Conservation (phyloP, 1,140 invertebrate species). For the Harpegnathos saltator region DNA sequence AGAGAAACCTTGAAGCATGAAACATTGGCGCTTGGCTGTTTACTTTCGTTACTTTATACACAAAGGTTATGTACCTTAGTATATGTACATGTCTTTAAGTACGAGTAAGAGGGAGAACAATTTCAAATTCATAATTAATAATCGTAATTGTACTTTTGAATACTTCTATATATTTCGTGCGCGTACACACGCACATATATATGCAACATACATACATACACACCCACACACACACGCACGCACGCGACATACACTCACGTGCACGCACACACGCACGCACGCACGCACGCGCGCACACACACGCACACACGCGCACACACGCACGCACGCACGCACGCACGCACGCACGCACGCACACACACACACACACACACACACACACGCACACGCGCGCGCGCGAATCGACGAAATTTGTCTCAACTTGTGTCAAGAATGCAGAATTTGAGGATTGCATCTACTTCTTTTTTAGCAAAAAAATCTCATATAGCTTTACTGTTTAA, state of each 20-base stretch:
- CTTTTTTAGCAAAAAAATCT: conserved; percentile 68
- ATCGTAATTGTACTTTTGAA: background rate
- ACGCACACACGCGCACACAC: too few species aligned
- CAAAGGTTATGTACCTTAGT: conserved; percentile 61
- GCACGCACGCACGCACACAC: too few species aligned
- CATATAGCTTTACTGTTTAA: conserved; percentile 64
- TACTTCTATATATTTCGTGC: background rate
- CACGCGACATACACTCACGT: too few species aligned
- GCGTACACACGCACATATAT: too few species aligned
- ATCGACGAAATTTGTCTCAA: too few species aligned
- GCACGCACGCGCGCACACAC: too few species aligned
- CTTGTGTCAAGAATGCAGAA: conserved; percentile 27
- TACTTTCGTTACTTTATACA: conserved; percentile 70
- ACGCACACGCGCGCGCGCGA: too few species aligned
- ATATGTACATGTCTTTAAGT: conserved; percentile 18
- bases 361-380: too few species aligned
- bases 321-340: too few species aligned
- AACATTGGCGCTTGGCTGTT: conserved; percentile 69
- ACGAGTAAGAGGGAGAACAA: conserved; percentile 65
- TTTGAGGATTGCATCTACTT: conserved; percentile 75
- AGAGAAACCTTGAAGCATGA: conserved; percentile 41
- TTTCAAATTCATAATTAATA: conserved; percentile 68
- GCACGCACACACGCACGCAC: too few species aligned
- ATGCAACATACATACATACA: too few species aligned
- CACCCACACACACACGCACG: too few species aligned